Evolutionary conservation across 2,797 vertebrate species (phyloP).

Genomic region (Mormyrus proboscirostris): DNA sequence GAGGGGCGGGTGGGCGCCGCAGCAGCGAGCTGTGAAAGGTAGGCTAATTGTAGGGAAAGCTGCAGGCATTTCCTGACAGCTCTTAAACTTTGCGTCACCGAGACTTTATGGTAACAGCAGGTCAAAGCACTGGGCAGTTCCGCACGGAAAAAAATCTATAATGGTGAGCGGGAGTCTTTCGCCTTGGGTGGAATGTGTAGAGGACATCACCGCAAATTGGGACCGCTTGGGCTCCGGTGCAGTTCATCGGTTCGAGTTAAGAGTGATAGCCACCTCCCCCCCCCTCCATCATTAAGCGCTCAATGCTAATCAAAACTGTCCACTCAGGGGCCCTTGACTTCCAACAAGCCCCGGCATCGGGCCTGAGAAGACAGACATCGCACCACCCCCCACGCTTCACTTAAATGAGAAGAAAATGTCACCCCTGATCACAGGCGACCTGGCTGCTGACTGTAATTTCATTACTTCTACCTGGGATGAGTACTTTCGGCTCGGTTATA

Average conservation of each 20-base stretch:
- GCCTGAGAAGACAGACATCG: slow-evolving; percentile 41
- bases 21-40: not conserved
- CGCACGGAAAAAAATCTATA: slow-evolving; percentile 41
- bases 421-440: slow-evolving; percentile 16
- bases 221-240: slow-evolving; percentile 36
- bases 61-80: slow-evolving; percentile 8
- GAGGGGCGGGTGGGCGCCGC: not conserved
- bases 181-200: slow-evolving; percentile 38
- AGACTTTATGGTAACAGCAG: slow-evolving; percentile 49
- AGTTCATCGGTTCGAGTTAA: slow-evolving; percentile 53
- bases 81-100: not conserved
- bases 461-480: not conserved
- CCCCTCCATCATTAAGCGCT: slow-evolving; percentile 46
- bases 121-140: slow-evolving; percentile 61
- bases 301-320: slow-evolving; percentile 42
- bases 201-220: slow-evolving; percentile 57
- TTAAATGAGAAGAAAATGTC: slow-evolving; percentile 28
- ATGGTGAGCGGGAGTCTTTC: slow-evolving; percentile 59
- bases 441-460: slow-evolving; percentile 13
- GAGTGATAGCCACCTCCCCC: slow-evolving; percentile 27
- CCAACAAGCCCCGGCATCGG: slow-evolving; percentile 26
- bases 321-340: slow-evolving; percentile 42
- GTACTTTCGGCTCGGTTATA: not conserved
- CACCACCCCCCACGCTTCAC: slow-evolving; percentile 32
- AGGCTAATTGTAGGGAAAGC: slow-evolving; percentile 7